Percentiles rank a stretch among this genome's conserved stretches.
These are phyloP conservation scores for Nephrocerus scutellatus DNA, from an alignment of 2,888 invertebrate species.

Conservation along the genomic window DNA sequence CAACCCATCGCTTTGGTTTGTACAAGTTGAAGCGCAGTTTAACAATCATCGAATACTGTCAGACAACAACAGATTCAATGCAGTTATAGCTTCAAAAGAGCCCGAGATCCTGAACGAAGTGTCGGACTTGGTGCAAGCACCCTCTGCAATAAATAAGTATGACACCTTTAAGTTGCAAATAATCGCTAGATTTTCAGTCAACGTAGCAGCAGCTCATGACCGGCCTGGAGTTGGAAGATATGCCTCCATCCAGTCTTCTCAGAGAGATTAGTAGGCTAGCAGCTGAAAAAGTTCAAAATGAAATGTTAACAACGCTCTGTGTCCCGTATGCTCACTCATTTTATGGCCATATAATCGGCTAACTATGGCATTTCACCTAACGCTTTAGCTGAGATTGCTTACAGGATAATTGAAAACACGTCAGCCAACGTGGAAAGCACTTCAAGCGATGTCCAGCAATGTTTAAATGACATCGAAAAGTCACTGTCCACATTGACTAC, in stretches of 20 bases:
- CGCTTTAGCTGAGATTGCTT: too few species aligned
- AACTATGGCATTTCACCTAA: too few species aligned
- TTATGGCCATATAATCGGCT: not conserved
- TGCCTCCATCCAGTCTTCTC: not conserved
- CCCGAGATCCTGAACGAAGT: not conserved
- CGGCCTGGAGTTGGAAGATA: not conserved
- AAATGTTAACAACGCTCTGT: too few species aligned
- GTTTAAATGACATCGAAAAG: too few species aligned
- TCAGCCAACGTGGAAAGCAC: too few species aligned
- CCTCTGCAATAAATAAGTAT: too few species aligned
- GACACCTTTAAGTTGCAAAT: too few species aligned
- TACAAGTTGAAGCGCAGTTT: conserved; percentile 4
- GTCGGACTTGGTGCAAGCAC: not conserved
- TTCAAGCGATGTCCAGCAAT: too few species aligned
- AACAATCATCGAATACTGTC: too few species aligned
- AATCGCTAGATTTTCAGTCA: not conserved
- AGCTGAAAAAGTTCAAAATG: too few species aligned
- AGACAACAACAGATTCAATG: conserved; percentile 5
- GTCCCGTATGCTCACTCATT: conserved; percentile 2
- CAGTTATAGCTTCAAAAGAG: not conserved
- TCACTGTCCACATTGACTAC: too few species aligned
- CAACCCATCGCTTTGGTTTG: conserved; percentile 2
- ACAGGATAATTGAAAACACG: too few species aligned
- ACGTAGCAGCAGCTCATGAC: not conserved
- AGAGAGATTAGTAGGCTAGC: not conserved